Conservation (phyloP, 2,797 vertebrate species). For the Sandelia bainsii region DNA sequence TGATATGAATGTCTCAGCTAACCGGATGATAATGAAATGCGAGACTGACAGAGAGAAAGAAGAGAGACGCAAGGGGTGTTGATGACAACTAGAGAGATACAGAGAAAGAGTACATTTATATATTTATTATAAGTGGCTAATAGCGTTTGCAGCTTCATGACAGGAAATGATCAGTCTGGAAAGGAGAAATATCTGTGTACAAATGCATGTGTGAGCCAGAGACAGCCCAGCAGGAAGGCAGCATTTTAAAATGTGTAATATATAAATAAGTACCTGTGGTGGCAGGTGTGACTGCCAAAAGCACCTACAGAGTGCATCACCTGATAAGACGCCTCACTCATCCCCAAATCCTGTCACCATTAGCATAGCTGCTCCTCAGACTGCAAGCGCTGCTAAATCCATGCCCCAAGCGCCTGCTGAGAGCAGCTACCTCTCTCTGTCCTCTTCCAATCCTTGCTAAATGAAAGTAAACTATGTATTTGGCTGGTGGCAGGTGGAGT, state of each 20-base stretch:
- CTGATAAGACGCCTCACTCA: slow-evolving; percentile 77
- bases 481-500: slow-evolving; percentile 67
- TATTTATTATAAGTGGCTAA: slow-evolving; percentile 49
- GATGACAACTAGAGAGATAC: slow-evolving; percentile 14
- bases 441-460: slow-evolving; percentile 58
- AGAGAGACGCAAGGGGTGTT: neutral
- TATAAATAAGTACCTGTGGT: slow-evolving; percentile 67
- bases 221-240: slow-evolving; percentile 45
- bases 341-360: slow-evolving; percentile 77
- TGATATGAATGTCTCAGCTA: slow-evolving; percentile 63
- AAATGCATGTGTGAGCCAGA: slow-evolving; percentile 43
- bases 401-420: slow-evolving; percentile 63
- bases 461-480: slow-evolving; percentile 74
- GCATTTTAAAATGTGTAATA: slow-evolving; percentile 65
- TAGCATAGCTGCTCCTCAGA: slow-evolving; percentile 75
- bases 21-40: slow-evolving; percentile 66
- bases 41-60: slow-evolving; percentile 29
- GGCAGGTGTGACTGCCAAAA: slow-evolving; percentile 71
- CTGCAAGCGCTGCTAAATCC: slow-evolving; percentile 73
- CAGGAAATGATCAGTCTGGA: slow-evolving; percentile 41
- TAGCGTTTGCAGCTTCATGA: slow-evolving; percentile 55
- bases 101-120: slow-evolving; percentile 33
- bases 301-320: slow-evolving; percentile 62
- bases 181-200: slow-evolving; percentile 47
- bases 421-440: slow-evolving; percentile 55